Evolutionary conservation across 2,797 vertebrate species (phyloP).

Genomic region (Myotis daubentonii): DNA sequence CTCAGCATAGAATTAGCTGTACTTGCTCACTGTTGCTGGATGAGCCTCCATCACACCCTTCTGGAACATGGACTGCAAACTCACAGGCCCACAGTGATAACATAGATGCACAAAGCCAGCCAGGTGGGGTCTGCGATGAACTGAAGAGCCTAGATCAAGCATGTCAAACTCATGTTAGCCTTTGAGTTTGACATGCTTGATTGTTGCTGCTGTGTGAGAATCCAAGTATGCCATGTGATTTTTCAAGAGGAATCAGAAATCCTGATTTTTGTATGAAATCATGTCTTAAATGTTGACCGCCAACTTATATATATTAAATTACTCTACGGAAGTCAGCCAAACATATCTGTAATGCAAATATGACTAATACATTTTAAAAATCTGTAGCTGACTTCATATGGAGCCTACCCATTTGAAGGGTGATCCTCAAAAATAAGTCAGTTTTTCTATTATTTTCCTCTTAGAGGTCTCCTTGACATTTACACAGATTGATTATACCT

Average conservation of each 20-base stretch:
- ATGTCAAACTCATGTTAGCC: too few species aligned
- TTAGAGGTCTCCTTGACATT: neutral
- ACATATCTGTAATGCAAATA: neutral
- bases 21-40: neutral
- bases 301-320: neutral
- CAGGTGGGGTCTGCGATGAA: too few species aligned
- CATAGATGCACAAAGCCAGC: too few species aligned
- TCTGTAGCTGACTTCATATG: neutral
- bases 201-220: neutral
- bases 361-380: neutral
- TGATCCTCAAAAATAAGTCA: neutral
- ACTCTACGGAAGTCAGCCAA: neutral
- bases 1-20: neutral
- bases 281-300: neutral
- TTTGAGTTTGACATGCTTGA: too few species aligned
- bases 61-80: neutral
- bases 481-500: neutral
- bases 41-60: rapidly evolving
- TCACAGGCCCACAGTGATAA: neutral
- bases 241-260: neutral
- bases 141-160: neutral
- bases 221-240: neutral
- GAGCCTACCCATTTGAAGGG: neutral
- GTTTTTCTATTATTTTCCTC: neutral
- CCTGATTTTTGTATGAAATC: neutral